Evolutionary conservation across 2,797 vertebrate species (phyloP), one percentile per base, ranked within the genome.

Genomic region (Takifugu ocellatus): DNA sequence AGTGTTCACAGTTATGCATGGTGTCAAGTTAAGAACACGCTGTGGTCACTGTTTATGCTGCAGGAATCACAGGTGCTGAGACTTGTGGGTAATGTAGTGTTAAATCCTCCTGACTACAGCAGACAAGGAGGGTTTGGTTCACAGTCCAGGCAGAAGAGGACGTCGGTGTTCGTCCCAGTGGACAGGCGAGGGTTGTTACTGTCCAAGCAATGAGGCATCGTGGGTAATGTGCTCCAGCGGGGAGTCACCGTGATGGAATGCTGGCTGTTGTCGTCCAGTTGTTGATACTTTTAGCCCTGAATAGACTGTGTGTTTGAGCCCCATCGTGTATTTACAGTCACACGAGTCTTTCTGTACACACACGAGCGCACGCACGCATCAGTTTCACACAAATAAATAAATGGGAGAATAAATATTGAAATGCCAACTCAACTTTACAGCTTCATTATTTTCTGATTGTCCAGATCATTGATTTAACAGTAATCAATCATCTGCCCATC

Each of bases 231-330:
- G 26, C 24, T 54, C 36, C 52, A 39, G 10, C 4, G 4, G 10
- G 14, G 31, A 52, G 33, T 1, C 14, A 11, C 26, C 6, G 17
- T 6, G 11, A 12, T 42, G 39, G 51, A 25, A 16, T 33, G 16
- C 51, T 43, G 42, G 14, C 42, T 43, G 43, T 7, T 56, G 59
- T 59, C 66, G 70, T 83, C 54, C 58, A 67, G 51, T 68, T 63
- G 66, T 62, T 50, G 56, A 62, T 60, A 71, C 59, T 77, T 68
- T 67, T 77, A 84, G 82, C 85, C 82, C 82, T 85, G 80, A 85
- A 81, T 73, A 81, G 79, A 82, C 77, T 74, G 84, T 86, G 83
- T 82, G 80, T 84, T 84, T 74, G 74, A 88, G 86, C 86, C 86
- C 86, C 82, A 77, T 84, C 9, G 2, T 71, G 70, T 81, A 85